A percentile compares a stretch with the other conserved stretches of the same genome.
phyloP scores from a whole-genome alignment of 2,797 vertebrate species.

The Discoglossus pictus region DNA sequence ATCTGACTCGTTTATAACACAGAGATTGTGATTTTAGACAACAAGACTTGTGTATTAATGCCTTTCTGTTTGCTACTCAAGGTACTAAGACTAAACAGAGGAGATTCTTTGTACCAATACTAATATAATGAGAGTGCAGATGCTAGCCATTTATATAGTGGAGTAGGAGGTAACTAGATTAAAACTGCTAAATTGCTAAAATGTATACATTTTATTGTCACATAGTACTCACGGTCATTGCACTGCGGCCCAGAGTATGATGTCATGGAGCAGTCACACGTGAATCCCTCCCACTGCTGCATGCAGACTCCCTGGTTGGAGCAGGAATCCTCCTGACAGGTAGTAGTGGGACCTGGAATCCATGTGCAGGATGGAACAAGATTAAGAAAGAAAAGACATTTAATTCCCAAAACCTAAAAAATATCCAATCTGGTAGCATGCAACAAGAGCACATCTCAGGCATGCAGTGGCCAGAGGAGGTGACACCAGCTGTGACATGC shows the following conservation, averaged over 20 bases:
- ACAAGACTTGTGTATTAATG: too few relatives aligned
- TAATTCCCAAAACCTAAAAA: neutral
- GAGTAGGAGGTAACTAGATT: too few relatives aligned
- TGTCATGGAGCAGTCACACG: conserved; percentile 96
- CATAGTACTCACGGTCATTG: conserved; percentile 90
- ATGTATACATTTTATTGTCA: too few relatives aligned
- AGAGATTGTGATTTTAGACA: too few relatives aligned
- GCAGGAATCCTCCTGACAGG: conserved; percentile 95
- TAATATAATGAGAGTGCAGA: too few relatives aligned
- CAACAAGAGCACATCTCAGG: conserved; percentile 14
- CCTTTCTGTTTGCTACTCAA: too few relatives aligned
- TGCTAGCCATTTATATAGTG: too few relatives aligned
- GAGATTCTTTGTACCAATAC: too few relatives aligned
- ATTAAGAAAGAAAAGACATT: conserved; percentile 4
- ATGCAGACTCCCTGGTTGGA: conserved; percentile 96
- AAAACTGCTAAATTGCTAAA: too few relatives aligned
- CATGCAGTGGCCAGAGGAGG: conserved; percentile 25
- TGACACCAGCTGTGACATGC: conserved; percentile 17
- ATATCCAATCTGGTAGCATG: conserved; percentile 27
- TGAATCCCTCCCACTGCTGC: conserved; percentile 97
- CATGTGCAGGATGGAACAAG: conserved; percentile 31
- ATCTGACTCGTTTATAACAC: too few relatives aligned
- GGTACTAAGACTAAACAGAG: too few relatives aligned
- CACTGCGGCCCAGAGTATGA: conserved; percentile 93
- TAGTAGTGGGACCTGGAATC: conserved; percentile 88